Evolutionary conservation across 2,888 invertebrate genomes (phyloP).

Genomic region (Dryobota labecula): DNA sequence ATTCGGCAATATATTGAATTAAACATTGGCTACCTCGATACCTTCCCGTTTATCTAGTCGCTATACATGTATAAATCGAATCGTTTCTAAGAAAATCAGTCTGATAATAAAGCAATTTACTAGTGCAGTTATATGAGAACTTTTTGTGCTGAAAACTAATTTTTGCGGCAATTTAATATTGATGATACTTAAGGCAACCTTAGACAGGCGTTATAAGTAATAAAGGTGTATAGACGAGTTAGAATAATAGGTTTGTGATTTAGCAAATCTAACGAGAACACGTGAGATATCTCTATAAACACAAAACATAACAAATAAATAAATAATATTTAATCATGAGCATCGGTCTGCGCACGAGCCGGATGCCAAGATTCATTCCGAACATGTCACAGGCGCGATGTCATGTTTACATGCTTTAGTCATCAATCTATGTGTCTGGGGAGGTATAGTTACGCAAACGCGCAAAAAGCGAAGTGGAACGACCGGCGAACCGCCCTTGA

Average conservation of each 20-base stretch:
- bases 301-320: constrained; percentile 42
- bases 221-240: not conserved
- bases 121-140: not conserved
- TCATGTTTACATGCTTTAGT: constrained; percentile 66
- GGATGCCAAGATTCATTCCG: constrained; percentile 55
- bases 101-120: constrained; percentile 29
- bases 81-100: constrained; percentile 30
- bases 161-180: constrained; percentile 7
- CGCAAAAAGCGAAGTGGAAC: constrained; percentile 81
- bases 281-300: constrained; percentile 1
- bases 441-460: constrained; percentile 70
- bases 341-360: constrained; percentile 25
- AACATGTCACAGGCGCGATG: constrained; percentile 54
- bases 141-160: constrained; percentile 5
- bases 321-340: constrained; percentile 38
- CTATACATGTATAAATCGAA: constrained; percentile 37
- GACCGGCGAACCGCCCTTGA: constrained; percentile 82
- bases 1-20: constrained; percentile 40
- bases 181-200: not conserved
- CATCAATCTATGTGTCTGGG: constrained; percentile 75
- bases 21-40: constrained; percentile 48
- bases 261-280: not conserved
- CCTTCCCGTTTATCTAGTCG: constrained; percentile 29
- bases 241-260: not conserved
- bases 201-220: not conserved